Conservation (phyloP, 2,888 invertebrate species). For the Mythimna vitellina region DNA sequence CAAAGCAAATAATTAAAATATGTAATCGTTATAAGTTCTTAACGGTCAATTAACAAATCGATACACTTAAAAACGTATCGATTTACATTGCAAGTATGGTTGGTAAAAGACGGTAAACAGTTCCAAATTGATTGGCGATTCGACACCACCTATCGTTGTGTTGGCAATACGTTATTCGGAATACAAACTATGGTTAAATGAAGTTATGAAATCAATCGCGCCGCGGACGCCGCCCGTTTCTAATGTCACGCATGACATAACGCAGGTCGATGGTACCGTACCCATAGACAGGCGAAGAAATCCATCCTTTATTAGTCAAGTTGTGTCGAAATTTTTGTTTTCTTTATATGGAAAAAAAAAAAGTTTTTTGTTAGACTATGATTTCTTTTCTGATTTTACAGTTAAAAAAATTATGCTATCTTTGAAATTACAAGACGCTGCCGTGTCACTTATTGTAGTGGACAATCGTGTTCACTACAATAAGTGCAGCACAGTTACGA, state of each 20-base stretch:
- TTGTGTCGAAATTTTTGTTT: conserved; percentile 3
- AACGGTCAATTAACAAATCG: conserved; percentile 26
- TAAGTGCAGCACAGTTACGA: conserved; percentile 25
- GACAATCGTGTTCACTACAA: too few species aligned
- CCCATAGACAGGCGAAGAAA: conserved; percentile 63
- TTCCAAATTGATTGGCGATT: conserved; percentile 74
- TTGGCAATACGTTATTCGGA: conserved; percentile 65
- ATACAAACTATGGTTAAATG: conserved; percentile 75
- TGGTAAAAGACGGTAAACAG: conserved; percentile 39
- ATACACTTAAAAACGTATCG: conserved; percentile 40
- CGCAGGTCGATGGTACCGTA: conserved; percentile 60
- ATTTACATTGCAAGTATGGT: conserved; percentile 50
- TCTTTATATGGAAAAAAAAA: neutral
- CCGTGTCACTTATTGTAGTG: conserved; percentile 26
- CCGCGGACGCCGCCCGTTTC: conserved; percentile 63
- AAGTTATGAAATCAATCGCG: conserved; percentile 78
- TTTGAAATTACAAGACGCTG: conserved; percentile 16
- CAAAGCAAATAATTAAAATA: conserved; percentile 13
- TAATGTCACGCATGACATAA: conserved; percentile 76
- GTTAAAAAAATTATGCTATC: neutral
- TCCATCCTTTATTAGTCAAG: conserved; percentile 49
- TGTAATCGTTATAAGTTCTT: conserved; percentile 17
- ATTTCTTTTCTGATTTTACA: neutral
- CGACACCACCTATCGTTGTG: conserved; percentile 62
- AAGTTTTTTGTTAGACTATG: too few species aligned